Base-by-base conservation (phyloP, 2,888 invertebrate genomes). In the Spatulosminthurus flaviceps region DNA sequence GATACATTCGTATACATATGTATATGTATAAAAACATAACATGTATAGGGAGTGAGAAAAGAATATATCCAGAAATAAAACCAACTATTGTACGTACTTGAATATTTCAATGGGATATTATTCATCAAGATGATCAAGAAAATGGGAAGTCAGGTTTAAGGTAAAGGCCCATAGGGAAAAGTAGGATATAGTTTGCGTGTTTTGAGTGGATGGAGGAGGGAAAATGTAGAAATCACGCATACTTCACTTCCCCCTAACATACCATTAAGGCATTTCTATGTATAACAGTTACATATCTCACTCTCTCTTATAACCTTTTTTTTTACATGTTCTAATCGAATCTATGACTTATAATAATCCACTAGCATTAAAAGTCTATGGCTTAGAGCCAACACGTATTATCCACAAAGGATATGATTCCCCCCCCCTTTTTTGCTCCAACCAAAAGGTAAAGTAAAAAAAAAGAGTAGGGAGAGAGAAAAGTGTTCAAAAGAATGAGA, bases 181-280 rank as follows among this genome's bases (percentile, higher is more conserved):
- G 11, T 24, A 22, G 64, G n/a, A n/a, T n/a, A n/a, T 22, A 24
- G 24, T 22, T 64, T 64, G 64, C 64, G 64, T 64, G 64, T 24
- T 26, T 1, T 64, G 1, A 16, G 24, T 22, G 24, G 24, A 64
- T 22, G 64, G 21, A 11, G 26, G 64, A 64, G 64, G 26, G 64
- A 64, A 26, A 64, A 64, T 11, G 64, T 64, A 64, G 64, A 64
- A 64, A 64, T 64, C 64, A 64, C 64, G 64, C 64, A 64, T 64
- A 64, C 64, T 7, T 64, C 64, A 24, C 64, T 64, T 13, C 26
- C 51, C 51, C 34, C 29, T 7, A 34, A 70, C 29, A 26, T 28
- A 34, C 26, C 9, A 34, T 21, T 21, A 26, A 4, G 22, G 69
- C 13, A 51, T n/a, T 51, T 9, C n/a, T n/a, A 13, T 19, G 51